phyloP scores from a whole-genome alignment of 2,113 vertebrate genomes.

The Saimiri boliviensis region DNA sequence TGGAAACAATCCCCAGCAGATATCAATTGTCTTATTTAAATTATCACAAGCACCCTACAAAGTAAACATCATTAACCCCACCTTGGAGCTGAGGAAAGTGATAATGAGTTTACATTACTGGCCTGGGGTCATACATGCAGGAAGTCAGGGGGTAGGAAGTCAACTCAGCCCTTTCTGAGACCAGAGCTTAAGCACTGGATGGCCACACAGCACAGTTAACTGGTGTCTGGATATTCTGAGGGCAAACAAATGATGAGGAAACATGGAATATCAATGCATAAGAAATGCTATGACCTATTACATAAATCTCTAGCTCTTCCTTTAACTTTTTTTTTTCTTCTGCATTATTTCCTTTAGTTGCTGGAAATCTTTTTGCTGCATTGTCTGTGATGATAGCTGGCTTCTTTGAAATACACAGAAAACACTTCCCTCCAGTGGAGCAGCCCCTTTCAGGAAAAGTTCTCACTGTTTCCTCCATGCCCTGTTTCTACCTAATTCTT shows the following conservation, averaged over 20 bases:
- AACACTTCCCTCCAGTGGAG: constrained; percentile 87
- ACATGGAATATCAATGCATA: background rate
- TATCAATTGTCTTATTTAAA: constrained; percentile 23
- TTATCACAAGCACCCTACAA: background rate
- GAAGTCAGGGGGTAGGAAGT: background rate
- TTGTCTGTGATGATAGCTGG: constrained; percentile 89
- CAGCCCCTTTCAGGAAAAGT: constrained; percentile 89
- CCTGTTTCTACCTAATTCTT: constrained; percentile 90
- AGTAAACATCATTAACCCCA: background rate
- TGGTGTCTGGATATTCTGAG: background rate
- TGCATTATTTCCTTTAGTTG: constrained; percentile 79
- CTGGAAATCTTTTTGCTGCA: constrained; percentile 88
- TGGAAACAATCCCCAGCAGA: background rate
- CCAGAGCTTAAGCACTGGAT: background rate
- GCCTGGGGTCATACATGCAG: background rate
- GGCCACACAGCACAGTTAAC: background rate
- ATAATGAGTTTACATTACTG: background rate
- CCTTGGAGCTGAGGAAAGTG: background rate
- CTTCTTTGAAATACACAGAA: constrained; percentile 91
- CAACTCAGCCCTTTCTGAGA: background rate
- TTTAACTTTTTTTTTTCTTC: background rate
- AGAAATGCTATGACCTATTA: background rate
- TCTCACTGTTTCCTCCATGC: constrained; percentile 92
- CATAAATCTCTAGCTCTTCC: background rate
- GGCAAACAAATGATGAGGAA: background rate